A percentile compares a stretch with the other conserved stretches of the same genome.
phyloP scores from a whole-genome alignment of 2,888 invertebrate species.

The Mayetiola destructor region DNA sequence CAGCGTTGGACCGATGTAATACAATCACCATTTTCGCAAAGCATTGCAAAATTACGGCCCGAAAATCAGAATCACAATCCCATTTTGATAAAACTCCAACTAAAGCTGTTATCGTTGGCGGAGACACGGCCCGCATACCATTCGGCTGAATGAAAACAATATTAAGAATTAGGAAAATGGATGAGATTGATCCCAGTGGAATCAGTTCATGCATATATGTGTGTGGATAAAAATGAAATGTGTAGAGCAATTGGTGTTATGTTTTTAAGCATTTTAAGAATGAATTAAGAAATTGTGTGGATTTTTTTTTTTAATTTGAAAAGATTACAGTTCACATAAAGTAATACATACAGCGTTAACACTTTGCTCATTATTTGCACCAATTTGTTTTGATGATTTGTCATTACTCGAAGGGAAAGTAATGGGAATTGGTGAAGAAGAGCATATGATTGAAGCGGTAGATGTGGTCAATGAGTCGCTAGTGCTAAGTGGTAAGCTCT shows the following conservation, averaged over 20 bases:
- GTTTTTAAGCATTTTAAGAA: too few species aligned
- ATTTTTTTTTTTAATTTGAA: not conserved
- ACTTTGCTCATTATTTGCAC: constrained; percentile 1
- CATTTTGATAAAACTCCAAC: constrained; percentile 38
- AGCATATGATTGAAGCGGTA: not conserved
- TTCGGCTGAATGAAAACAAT: constrained; percentile 34
- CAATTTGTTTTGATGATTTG: constrained; percentile 9
- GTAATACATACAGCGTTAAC: constrained; percentile 1
- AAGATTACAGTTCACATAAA: not conserved
- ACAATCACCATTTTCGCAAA: constrained; percentile 41
- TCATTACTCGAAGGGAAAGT: constrained; percentile 1
- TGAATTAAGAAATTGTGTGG: too few species aligned
- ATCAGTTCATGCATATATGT: not conserved
- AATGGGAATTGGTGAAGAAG: not conserved
- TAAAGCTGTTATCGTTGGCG: constrained; percentile 44
- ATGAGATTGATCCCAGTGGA: not conserved
- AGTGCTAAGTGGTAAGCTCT: not conserved
- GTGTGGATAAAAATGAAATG: not conserved
- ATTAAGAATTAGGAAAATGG: not conserved
- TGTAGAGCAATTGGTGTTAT: not conserved
- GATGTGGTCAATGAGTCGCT: not conserved
- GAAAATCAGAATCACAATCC: constrained; percentile 32
- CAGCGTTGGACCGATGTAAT: constrained; percentile 41
- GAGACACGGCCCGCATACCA: constrained; percentile 45
- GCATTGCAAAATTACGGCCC: constrained; percentile 38